phyloP scores from a whole-genome alignment of 1,140 invertebrate genomes.

The Drosophila nigromelanica region DNA sequence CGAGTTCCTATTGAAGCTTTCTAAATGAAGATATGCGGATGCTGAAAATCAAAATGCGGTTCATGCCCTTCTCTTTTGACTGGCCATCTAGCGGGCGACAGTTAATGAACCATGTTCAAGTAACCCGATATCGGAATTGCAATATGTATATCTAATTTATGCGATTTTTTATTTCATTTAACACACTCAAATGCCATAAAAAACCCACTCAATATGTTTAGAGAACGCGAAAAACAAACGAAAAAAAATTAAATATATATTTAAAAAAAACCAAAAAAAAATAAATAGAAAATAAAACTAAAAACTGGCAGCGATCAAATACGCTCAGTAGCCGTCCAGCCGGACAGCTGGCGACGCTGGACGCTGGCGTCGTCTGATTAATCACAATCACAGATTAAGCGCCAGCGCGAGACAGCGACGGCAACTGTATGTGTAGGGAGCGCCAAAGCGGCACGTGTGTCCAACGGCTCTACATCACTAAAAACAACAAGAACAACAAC shows the following conservation, averaged over 20 bases:
- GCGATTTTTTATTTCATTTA: slow-evolving; percentile 74
- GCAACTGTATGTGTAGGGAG: slow-evolving; percentile 22
- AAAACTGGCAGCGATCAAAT: slow-evolving; percentile 63
- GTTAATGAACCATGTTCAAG: slow-evolving; percentile 77
- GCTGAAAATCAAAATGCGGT: not conserved
- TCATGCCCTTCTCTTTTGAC: slow-evolving; percentile 65
- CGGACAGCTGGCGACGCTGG: slow-evolving; percentile 56
- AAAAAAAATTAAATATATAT: slow-evolving; percentile 24
- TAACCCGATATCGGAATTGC: slow-evolving; percentile 77
- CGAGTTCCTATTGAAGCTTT: slow-evolving; percentile 33
- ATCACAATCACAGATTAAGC: slow-evolving; percentile 79
- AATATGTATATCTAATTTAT: slow-evolving; percentile 78
- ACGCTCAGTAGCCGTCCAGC: slow-evolving; percentile 64
- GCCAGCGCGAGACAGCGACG: slow-evolving; percentile 47
- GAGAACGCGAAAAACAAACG: slow-evolving; percentile 42
- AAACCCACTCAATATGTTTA: slow-evolving; percentile 71
- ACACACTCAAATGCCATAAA: slow-evolving; percentile 69
- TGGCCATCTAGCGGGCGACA: slow-evolving; percentile 23
- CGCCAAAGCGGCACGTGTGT: slow-evolving; percentile 48
- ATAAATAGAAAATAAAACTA: slow-evolving; percentile 41
- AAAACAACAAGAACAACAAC: not conserved
- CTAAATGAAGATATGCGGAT: slow-evolving; percentile 7
- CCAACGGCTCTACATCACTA: slow-evolving; percentile 5
- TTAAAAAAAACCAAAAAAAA: slow-evolving; percentile 26
- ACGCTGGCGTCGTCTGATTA: slow-evolving; percentile 67